Conservation (phyloP, 2,797 vertebrate genomes). For the Gymnoscopelus microlampas region DNA sequence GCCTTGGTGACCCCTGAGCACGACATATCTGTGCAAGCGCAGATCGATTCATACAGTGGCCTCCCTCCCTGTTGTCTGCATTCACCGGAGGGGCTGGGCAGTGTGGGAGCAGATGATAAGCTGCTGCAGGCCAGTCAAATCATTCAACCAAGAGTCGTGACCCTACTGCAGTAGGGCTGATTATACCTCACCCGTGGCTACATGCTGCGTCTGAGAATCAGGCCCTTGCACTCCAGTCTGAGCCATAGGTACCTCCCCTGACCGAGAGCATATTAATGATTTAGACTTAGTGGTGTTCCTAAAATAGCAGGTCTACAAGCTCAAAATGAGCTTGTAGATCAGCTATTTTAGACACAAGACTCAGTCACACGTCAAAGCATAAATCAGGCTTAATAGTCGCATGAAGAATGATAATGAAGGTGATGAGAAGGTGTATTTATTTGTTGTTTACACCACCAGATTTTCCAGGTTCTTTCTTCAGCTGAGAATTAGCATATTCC, state of each 20-base stretch:
- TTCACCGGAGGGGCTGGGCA: slow-evolving; percentile 37
- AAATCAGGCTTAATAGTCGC: too few species aligned
- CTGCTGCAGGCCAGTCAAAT: slow-evolving; percentile 57
- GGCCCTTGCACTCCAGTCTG: slow-evolving; percentile 39
- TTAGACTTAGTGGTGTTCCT: too few species aligned
- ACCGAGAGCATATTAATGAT: slow-evolving; percentile 38
- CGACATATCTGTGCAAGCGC: slow-evolving; percentile 57
- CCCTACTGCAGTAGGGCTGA: slow-evolving; percentile 69
- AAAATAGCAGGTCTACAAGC: too few species aligned
- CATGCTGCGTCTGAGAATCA: slow-evolving; percentile 50
- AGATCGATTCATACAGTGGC: slow-evolving; percentile 75
- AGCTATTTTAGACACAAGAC: too few species aligned
- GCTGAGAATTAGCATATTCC: too few species aligned
- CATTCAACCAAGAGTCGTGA: slow-evolving; percentile 69
- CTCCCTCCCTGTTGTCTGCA: slow-evolving; percentile 46
- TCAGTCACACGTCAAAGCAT: too few species aligned
- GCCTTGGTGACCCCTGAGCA: slow-evolving; percentile 62
- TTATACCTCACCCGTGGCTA: slow-evolving; percentile 56
- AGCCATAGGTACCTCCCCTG: slow-evolving; percentile 52
- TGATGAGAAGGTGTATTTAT: too few species aligned
- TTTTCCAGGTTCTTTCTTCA: too few species aligned
- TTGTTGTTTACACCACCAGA: too few species aligned
- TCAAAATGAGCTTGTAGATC: too few species aligned
- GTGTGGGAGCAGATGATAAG: slow-evolving; percentile 69
- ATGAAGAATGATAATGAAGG: too few species aligned